phyloP scores from a whole-genome alignment of 2,113 vertebrate genomes.

The human (Homo sapiens) region DNA sequence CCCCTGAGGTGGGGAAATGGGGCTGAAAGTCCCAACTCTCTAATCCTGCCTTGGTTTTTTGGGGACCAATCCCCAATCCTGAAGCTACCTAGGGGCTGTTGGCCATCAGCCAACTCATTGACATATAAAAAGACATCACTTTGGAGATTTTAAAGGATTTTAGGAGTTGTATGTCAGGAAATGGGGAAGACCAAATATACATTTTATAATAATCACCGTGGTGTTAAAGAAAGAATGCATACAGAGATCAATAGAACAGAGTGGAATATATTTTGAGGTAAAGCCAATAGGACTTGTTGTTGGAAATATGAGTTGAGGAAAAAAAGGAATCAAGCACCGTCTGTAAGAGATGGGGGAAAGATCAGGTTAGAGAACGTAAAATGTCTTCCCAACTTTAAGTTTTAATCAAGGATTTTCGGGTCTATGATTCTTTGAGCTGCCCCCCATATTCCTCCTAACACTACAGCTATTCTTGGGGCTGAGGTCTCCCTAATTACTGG shows the following conservation, averaged over 20 bases:
- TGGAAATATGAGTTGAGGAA: slow-evolving; percentile 1
- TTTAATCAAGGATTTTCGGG: slow-evolving; percentile 17
- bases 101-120: too few species aligned
- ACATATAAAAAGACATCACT: too few species aligned
- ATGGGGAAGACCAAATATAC: too few species aligned
- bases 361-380: neutral
- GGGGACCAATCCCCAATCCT: too few species aligned
- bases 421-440: neutral
- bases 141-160: too few species aligned
- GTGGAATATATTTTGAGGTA: slow-evolving; percentile 43
- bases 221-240: neutral
- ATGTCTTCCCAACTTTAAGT: slow-evolving; percentile 38
- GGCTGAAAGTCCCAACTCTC: too few species aligned
- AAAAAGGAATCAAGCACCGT: neutral
- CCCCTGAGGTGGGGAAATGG: too few species aligned
- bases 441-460: slow-evolving; percentile 10
- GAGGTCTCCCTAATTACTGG: neutral
- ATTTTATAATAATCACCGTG: too few species aligned
- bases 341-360: neutral
- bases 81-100: too few species aligned
- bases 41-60: too few species aligned
- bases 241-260: neutral
- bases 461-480: neutral
- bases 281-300: slow-evolving; percentile 15
- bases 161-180: too few species aligned